These are phyloP conservation scores for Odontophorus gujanensis DNA, from an alignment of 2,113 vertebrate species.

Conservation along the genomic window DNA sequence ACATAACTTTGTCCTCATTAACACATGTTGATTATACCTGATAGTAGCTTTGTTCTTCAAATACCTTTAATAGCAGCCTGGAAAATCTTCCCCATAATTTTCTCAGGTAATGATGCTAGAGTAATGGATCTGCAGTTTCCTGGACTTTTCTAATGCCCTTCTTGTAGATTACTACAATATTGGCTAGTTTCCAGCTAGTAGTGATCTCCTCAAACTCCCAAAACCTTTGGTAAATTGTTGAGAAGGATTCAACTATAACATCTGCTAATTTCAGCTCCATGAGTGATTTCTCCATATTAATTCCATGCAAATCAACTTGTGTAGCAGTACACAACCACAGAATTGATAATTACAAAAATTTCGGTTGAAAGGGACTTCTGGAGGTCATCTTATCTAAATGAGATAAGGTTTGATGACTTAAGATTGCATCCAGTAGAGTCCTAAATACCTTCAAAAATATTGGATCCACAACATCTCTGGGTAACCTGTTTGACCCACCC, in stretches of 20 bases:
- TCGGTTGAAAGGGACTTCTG: not conserved
- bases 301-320: not conserved
- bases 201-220: not conserved
- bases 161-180: not conserved
- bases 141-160: not conserved
- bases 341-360: not conserved
- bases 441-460: not conserved
- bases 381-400: not conserved
- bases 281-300: not conserved
- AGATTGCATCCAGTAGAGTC: not conserved
- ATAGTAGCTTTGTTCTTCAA: not conserved
- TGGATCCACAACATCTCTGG: not conserved
- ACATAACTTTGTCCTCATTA: not conserved
- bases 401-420: not conserved
- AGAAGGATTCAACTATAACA: not conserved
- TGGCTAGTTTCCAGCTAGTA: not conserved
- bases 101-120: not conserved
- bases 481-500: rapidly evolving
- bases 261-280: not conserved
- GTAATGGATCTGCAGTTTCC: not conserved
- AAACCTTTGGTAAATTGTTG: not conserved
- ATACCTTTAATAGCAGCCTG: not conserved
- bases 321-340: not conserved
- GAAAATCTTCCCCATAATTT: not conserved
- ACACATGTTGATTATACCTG: not conserved